Conservation (phyloP, 2,888 invertebrate genomes). For the Plemyria rubiginata region DNA sequence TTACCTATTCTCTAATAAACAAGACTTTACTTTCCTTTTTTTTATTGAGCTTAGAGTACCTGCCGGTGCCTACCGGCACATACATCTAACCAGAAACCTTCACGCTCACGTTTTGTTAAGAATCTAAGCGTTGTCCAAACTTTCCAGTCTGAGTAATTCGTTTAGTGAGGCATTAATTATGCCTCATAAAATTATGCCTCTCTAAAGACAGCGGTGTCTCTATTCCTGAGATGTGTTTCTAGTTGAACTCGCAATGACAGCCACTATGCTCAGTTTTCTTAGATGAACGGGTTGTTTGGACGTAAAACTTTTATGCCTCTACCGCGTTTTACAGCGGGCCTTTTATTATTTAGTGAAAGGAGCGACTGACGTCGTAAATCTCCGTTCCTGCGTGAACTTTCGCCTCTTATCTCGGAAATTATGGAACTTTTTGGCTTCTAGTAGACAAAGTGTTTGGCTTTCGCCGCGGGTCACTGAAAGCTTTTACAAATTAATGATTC, state of each 20-base stretch:
- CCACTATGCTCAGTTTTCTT: constrained; percentile 69
- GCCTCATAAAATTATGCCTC: too few relatives aligned
- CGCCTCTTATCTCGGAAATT: constrained; percentile 84
- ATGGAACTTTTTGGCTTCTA: constrained; percentile 83
- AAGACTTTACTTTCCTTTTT: too few relatives aligned
- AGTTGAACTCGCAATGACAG: constrained; percentile 52
- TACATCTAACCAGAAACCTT: too few relatives aligned
- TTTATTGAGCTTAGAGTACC: too few relatives aligned
- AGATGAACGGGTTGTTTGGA: constrained; percentile 81
- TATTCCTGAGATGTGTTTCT: constrained; percentile 38
- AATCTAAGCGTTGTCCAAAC: too few relatives aligned
- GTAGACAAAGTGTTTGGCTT: constrained; percentile 84
- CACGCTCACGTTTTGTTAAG: too few relatives aligned
- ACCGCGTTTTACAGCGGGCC: constrained; percentile 83
- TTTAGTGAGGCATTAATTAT: too few relatives aligned
- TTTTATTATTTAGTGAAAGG: constrained; percentile 85
- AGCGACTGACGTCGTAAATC: constrained; percentile 84
- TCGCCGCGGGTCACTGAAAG: constrained; percentile 77
- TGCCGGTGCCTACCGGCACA: too few relatives aligned
- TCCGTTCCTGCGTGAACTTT: constrained; percentile 84
- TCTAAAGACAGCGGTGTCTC: neutral
- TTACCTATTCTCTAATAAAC: too few relatives aligned
- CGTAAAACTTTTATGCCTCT: constrained; percentile 83
- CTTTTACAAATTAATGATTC: constrained; percentile 74
- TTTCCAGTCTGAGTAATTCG: too few relatives aligned